phyloP scores from a whole-genome alignment of 2,797 vertebrate genomes.

The Urophycis tenuis region DNA sequence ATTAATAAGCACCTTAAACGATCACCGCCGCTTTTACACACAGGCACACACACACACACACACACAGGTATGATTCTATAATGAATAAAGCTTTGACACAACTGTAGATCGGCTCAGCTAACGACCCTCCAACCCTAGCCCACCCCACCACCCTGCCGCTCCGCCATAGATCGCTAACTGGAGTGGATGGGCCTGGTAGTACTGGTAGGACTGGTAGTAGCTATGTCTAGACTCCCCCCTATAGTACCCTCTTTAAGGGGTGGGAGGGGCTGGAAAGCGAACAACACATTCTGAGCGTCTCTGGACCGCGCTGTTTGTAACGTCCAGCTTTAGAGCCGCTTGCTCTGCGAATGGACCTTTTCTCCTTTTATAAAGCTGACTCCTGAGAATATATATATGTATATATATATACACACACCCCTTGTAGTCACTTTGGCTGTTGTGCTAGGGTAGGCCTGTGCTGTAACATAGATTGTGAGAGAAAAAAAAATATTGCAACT shows the following conservation, averaged over 20 bases:
- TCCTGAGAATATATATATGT: slow-evolving; percentile 45
- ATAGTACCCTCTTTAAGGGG: not conserved
- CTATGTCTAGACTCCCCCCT: slow-evolving; percentile 9
- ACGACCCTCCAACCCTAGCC: slow-evolving; percentile 29
- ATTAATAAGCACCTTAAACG: slow-evolving; percentile 55
- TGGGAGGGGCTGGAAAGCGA: not conserved
- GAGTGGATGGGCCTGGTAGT: slow-evolving; percentile 21
- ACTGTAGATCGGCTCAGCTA: slow-evolving; percentile 56
- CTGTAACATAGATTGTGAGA: slow-evolving; percentile 71
- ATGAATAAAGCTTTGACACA: slow-evolving; percentile 51
- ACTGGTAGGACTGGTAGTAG: not conserved
- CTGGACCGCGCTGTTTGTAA: slow-evolving; percentile 40
- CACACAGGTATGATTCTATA: not conserved
- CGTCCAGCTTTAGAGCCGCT: slow-evolving; percentile 47
- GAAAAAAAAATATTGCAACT: slow-evolving; percentile 32
- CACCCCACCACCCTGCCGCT: slow-evolving; percentile 24
- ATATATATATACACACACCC: slow-evolving; percentile 6
- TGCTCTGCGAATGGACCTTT: slow-evolving; percentile 56
- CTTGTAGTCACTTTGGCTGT: slow-evolving; percentile 68
- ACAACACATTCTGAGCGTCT: not conserved
- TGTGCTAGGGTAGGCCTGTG: slow-evolving; percentile 74
- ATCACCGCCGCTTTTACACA: not conserved
- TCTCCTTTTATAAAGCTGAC: slow-evolving; percentile 61
- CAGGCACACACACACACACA: slow-evolving; percentile 18
- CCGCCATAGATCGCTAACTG: not conserved